Percentiles rank a stretch among this genome's conserved stretches.
Evolutionary conservation across 2,888 invertebrate species (phyloP).

Genomic region (Geophilus truncorum): DNA sequence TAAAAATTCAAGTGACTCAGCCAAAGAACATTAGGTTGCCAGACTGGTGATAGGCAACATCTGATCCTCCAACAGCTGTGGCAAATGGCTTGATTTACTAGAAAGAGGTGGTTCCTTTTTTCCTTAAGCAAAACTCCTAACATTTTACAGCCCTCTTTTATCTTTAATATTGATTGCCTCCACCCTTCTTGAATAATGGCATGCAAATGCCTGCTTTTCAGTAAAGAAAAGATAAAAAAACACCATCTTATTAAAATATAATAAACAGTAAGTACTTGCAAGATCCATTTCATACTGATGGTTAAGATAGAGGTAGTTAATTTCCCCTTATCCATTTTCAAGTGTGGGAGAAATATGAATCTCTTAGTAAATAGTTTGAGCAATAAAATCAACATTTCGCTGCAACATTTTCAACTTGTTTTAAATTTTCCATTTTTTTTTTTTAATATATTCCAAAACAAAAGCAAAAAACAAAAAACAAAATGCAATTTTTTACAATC

Average conservation of each 20-base stretch:
- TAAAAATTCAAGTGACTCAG: constrained; percentile 9
- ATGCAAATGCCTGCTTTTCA: not conserved
- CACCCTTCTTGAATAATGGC: not conserved
- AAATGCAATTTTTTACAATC: not conserved
- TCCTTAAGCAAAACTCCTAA: constrained; percentile 13
- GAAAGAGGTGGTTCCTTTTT: constrained; percentile 13
- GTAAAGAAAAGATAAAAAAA: not conserved
- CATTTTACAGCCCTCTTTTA: constrained; percentile 11
- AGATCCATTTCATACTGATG: not conserved
- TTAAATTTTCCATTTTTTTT: not conserved
- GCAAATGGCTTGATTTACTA: constrained; percentile 27
- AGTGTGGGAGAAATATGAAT: too few relatives aligned
- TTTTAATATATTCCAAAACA: not conserved
- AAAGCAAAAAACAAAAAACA: not conserved
- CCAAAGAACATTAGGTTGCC: constrained; percentile 24
- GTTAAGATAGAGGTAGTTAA: too few relatives aligned
- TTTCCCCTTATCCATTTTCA: too few relatives aligned
- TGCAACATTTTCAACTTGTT: not conserved
- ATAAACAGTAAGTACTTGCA: not conserved
- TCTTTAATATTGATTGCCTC: not conserved
- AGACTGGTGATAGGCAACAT: constrained; percentile 19
- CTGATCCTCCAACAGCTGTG: constrained; percentile 7
- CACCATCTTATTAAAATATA: not conserved
- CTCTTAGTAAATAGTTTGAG: too few relatives aligned
- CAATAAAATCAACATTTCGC: not conserved